Base-by-base conservation (phyloP, 2,888 invertebrate genomes). In the Sialis lutaria region DNA sequence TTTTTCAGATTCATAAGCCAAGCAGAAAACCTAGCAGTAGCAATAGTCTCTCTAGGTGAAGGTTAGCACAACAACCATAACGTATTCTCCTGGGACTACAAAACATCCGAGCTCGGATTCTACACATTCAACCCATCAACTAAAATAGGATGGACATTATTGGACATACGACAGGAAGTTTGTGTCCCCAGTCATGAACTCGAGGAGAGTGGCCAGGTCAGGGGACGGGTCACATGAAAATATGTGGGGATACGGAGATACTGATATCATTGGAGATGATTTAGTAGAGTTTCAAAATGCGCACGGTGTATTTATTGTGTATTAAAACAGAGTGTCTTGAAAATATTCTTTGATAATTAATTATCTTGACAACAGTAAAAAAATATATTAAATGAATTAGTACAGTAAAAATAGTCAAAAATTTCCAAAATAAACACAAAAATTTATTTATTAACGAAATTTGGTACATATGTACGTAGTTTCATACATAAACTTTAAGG, bases 21-120 rank as follows among this genome's bases (percentile, higher is more conserved):
- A 0, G 79, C 78, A 5, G 85, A 86, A 57, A 84, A 79, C 56
- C 60, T 77, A 6, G 65, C 75, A 5, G 84, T 86, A 1, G 79
- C 84, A 9, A 64, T 85, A 40, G 77, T 82, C 6, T 80, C 85
- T 0, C 61, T 85, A 10, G 86, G 86, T 1, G 86, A 86, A 58
- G 86, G 85, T 10, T 86, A 83, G 83, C 86, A 86, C 63, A 86
- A 86, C 63, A 86, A 80, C 59, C 85, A 86, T 58, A 85, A 86
- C 60, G 83, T 81, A 9, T 81, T 81, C 58, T 76, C 65, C 0
- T 73, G 67, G 69, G 73, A 68, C 53, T 74, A 68, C 60, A 73
- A 64, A 59, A 73, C 71, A 54, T 76, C 62, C 56, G 76, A 72
- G 64, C 50, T 65, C 46, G 82, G 82, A 1, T 64, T 69, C 46